Base-by-base conservation (phyloP, 2,113 vertebrate species). In the Indicator maculatus region DNA sequence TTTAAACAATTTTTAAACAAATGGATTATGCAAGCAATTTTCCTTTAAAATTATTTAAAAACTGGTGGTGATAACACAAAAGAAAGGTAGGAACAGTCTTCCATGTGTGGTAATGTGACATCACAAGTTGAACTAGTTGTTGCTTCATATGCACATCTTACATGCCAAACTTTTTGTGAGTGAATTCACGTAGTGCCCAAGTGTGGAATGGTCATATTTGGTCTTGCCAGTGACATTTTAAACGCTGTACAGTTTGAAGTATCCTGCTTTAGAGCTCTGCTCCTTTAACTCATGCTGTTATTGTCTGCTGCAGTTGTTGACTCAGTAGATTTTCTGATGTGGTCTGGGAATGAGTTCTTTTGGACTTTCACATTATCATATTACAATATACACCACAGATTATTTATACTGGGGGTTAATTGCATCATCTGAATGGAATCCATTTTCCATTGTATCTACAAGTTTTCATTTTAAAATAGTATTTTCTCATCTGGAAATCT, bases 351-450 rank as follows among this genome's bases (percentile, higher is more conserved):
- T 86, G 83, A 96, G 82, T 91, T 97, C 93, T 95, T 97, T 93
- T 93, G 69, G 95, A 91, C 75, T 90, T 98, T 97, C 97, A 96
- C 96, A 96, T 96, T 98, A 96, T 96, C 93, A 56, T 96, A 86
- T 97, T 97, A 95, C 93, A 96, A 88, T 96, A 96, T 97, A 96
- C 69, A 94, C 91, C 75, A 81, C 91, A 63, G 91, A 97, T 95
- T 96, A 97, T 97, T 97, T 97, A 96, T 96, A 95, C 89, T 97
- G 73, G 93, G 87, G 89, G 92, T 97, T 97, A 96, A 95, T 98
- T 97, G 95, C 96, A 96, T 97, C 95, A 98, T 97, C 94, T 96
- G 81, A 92, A 60, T 97, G 96, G 97, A 98, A 98, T 98, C 98
- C 77, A 44, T 95, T 96, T 94, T 96, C 91, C 91, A 96, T 92